phyloP scores from a whole-genome alignment of 2,113 vertebrate species.

The Pelobates fuscus region DNA sequence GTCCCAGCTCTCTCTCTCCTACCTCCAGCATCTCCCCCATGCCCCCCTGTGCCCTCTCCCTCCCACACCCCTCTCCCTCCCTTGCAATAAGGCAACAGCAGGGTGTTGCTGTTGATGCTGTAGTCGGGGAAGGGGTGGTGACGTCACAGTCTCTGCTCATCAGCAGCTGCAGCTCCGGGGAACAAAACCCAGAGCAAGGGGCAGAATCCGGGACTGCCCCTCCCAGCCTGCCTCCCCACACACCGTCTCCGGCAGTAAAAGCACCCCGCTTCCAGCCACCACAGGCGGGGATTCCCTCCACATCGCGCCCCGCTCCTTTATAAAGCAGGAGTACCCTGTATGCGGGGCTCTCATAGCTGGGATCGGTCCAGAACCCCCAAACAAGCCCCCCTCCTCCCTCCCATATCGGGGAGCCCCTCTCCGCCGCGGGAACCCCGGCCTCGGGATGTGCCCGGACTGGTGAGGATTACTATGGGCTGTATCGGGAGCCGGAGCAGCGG shows the following conservation, averaged over 20 bases:
- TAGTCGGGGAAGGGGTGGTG: constrained; percentile 35
- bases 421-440: not conserved
- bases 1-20: not conserved
- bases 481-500: constrained; percentile 47
- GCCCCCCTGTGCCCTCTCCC: not conserved
- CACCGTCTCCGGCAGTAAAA: not conserved
- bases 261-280: too few relatives aligned
- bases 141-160: constrained; percentile 43
- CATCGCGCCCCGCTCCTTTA: too few relatives aligned
- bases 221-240: not conserved
- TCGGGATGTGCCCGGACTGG: constrained; percentile 29
- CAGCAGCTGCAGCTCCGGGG: constrained; percentile 50
- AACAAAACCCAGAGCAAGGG: constrained; percentile 13
- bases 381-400: too few relatives aligned
- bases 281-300: too few relatives aligned
- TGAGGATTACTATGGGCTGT: constrained; percentile 43
- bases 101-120: constrained; percentile 39
- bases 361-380: not conserved
- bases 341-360: not conserved
- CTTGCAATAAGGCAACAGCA: constrained; percentile 23
- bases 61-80: constrained; percentile 5
- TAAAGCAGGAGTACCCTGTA: not conserved
- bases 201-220: not conserved
- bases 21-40: not conserved
- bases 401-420: not conserved